These are phyloP conservation scores for Bibio marci DNA, from an alignment of 2,888 invertebrate species.

Conservation along the genomic window DNA sequence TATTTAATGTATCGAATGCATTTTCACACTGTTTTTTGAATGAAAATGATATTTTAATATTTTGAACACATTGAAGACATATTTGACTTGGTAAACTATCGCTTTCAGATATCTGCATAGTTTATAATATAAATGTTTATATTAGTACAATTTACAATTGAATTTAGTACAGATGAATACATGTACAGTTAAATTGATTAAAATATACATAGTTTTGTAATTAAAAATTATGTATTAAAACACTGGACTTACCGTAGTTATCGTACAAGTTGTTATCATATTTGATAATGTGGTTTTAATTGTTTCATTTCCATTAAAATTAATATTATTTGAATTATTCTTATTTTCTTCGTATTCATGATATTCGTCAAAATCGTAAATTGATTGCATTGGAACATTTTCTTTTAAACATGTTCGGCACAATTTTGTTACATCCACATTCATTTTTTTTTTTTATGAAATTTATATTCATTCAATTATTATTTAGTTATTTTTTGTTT, in stretches of 20 bases:
- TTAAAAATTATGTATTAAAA: neutral
- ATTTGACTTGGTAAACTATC: constrained; percentile 27
- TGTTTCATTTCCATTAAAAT: neutral
- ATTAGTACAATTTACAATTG: neutral
- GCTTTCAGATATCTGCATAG: constrained; percentile 24
- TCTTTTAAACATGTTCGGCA: constrained; percentile 23
- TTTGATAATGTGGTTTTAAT: constrained; percentile 13
- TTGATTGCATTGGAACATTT: constrained; percentile 2
- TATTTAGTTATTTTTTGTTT: neutral
- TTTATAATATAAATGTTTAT: neutral
- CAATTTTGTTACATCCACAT: constrained; percentile 17
- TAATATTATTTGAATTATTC: neutral
- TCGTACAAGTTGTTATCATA: constrained; percentile 23
- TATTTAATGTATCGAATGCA: constrained; percentile 21
- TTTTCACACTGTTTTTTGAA: constrained; percentile 25
- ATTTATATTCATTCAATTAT: neutral
- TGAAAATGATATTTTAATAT: constrained; percentile 19
- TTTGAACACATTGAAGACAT: constrained; percentile 20
- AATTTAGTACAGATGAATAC: neutral
- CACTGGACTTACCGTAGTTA: constrained; percentile 13
- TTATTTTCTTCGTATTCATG: neutral
- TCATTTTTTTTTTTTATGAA: too few relatives aligned
- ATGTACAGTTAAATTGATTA: neutral
- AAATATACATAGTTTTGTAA: neutral
- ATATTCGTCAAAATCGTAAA: constrained; percentile 12